A percentile compares a stretch with the other conserved stretches of the same genome.
Evolutionary conservation across 2,113 vertebrate species (phyloP).

Genomic region (Chamaetylas fuelleborni): DNA sequence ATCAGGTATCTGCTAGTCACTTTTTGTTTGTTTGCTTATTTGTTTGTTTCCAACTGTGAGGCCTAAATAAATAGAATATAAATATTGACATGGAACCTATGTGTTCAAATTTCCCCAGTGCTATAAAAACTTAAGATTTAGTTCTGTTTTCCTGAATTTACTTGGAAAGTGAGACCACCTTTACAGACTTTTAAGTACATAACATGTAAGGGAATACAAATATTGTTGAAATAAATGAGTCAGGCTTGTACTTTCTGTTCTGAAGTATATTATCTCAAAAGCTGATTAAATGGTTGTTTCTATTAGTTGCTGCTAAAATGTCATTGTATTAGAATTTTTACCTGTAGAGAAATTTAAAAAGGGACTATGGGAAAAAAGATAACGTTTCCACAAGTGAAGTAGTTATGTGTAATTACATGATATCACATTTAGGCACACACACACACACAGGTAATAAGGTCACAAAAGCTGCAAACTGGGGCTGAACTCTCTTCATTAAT

Average conservation of each 20-base stretch:
- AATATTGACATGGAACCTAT: neutral
- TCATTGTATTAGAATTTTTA: neutral
- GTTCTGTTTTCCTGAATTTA: neutral
- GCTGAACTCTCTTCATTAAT: neutral
- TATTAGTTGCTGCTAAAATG: neutral
- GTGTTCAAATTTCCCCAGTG: neutral
- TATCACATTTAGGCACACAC: neutral
- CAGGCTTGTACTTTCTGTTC: neutral
- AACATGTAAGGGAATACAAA: neutral
- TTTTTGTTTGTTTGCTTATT: neutral
- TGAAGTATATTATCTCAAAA: neutral
- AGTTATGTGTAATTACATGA: neutral
- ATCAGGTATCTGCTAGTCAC: neutral
- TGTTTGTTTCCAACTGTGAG: neutral
- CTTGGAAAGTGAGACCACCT: neutral
- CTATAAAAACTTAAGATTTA: neutral
- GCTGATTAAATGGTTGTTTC: slow-evolving; percentile 1
- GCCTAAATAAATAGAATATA: neutral
- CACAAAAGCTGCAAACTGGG: neutral
- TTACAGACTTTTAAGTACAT: neutral
- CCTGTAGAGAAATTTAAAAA: neutral
- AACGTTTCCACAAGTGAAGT: neutral
- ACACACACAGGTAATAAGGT: neutral
- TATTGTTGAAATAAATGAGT: neutral
- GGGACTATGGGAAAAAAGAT: neutral